Evolutionary conservation across 2,888 invertebrate genomes (phyloP), one percentile per base, ranked within the genome.

Genomic region (Drosophila lacicola): DNA sequence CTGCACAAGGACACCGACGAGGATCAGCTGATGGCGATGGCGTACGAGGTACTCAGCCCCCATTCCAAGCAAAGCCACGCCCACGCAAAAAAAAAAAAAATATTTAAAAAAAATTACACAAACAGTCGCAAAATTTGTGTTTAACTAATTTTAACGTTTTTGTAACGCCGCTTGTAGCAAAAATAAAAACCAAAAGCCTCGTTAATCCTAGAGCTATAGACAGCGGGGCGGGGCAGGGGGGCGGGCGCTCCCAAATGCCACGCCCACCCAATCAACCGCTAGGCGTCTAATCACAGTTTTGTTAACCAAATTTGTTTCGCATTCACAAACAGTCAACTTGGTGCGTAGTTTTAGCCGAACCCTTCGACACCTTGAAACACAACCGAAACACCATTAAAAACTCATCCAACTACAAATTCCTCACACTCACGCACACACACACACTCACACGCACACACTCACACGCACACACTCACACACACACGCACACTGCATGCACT

Each of bases 21-120:
- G 50, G 94, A 94, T 72, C 94, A 95, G 91, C 95, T 95, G 19
- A 94, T 95, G 65, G 95, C 95, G 42, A 80, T 91, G 92, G 95
- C 95, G 56, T 94, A 95, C 80, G 95, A 96, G 92, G 92, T 92
- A 92, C 68, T 54, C 63, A 83, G 69, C 39, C 72, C 77, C 62
- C 46, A 50, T 51, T 68, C 41, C 68, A 61, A 57, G 33, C 25
- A 33, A 56, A 58, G 61, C 46, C 39, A 39, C 70, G 70, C 39
- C 37, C 36, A 70, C 42, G 19, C 63, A 42, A 51, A 65, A 37
- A 6, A 36, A 37, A 6, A 36, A 4, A 25, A 53, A 42, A 2
- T 13, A 39, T 2, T 3, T n/a, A 41, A 51, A 42, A 44, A 8
- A 14, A 8, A 51, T 29, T 8, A 29, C 53, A 53, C 57, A 57